Evolutionary conservation across 1,140 invertebrate species (phyloP).

Genomic region (Belonocnema kinseyi): DNA sequence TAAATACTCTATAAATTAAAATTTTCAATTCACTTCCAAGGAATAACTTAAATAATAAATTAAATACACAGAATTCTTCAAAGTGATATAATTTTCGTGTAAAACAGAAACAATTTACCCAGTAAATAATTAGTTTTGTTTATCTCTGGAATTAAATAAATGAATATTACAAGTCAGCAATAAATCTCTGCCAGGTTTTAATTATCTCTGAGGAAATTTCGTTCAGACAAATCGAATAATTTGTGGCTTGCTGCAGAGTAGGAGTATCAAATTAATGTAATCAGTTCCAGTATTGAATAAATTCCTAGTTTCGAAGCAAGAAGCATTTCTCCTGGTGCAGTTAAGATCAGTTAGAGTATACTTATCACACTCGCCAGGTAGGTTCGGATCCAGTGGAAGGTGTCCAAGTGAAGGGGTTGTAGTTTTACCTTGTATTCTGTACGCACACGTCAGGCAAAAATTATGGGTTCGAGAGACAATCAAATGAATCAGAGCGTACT

Average conservation of each 20-base stretch:
- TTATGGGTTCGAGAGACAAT: slow-evolving; percentile 32
- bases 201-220: slow-evolving; percentile 9
- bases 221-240: slow-evolving; percentile 12
- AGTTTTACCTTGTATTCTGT: no score
- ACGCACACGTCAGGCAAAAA: not conserved
- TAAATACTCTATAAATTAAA: no score
- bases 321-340: not conserved
- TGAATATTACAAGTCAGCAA: slow-evolving; percentile 3
- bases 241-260: not conserved
- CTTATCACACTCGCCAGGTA: not conserved
- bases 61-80: no score
- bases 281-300: slow-evolving; percentile 19
- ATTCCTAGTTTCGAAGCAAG: not conserved
- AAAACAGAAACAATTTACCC: not conserved
- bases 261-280: slow-evolving; percentile 10
- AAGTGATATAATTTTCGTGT: no score
- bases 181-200: slow-evolving; percentile 6
- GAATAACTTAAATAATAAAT: no score
- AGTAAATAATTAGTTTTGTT: not conserved
- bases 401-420: slow-evolving; percentile 1
- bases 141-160: not conserved
- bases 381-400: not conserved
- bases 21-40: no score
- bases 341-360: slow-evolving; percentile 9
- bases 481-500: slow-evolving; percentile 38